Conservation (phyloP, 2,113 vertebrate species). For the Corythoichthys intestinalis region DNA sequence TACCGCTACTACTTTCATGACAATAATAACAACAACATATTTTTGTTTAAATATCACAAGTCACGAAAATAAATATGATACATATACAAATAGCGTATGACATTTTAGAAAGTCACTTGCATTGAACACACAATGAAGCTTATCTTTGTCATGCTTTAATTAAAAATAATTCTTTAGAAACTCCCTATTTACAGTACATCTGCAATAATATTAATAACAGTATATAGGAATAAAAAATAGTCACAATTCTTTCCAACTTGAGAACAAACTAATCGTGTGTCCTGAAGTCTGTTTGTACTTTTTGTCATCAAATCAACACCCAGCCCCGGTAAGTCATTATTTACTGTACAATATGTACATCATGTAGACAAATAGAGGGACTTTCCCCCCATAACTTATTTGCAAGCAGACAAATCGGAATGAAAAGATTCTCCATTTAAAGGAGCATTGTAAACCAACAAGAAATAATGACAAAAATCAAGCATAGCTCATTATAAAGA, state of each 20-base stretch:
- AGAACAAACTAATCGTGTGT: conserved; percentile 60
- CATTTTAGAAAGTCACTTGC: neutral
- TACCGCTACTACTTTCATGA: neutral
- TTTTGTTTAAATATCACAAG: neutral
- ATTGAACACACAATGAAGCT: conserved; percentile 12
- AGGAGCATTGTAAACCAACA: conserved; percentile 59
- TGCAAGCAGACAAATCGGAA: conserved; percentile 31
- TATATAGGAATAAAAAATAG: conserved; percentile 65
- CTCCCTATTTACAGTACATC: conserved; percentile 78
- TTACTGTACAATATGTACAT: conserved; percentile 72
- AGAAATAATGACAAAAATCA: conserved; percentile 25
- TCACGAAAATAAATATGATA: neutral
- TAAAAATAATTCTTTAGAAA: conserved; percentile 83
- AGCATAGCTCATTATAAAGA: conserved; percentile 54
- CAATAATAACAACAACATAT: neutral
- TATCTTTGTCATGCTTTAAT: conserved; percentile 77
- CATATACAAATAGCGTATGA: neutral
- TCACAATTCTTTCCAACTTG: conserved; percentile 71
- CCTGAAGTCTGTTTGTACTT: conserved; percentile 53
- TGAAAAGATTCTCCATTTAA: conserved; percentile 17
- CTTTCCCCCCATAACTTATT: conserved; percentile 6
- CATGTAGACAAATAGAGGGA: conserved; percentile 38
- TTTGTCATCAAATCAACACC: conserved; percentile 45
- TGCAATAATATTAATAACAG: conserved; percentile 76
- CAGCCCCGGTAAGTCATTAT: conserved; percentile 55